Evolutionary conservation across 1,140 invertebrate species (phyloP), one percentile per base, ranked within the genome.

Genomic region (Eumeta japonica): DNA sequence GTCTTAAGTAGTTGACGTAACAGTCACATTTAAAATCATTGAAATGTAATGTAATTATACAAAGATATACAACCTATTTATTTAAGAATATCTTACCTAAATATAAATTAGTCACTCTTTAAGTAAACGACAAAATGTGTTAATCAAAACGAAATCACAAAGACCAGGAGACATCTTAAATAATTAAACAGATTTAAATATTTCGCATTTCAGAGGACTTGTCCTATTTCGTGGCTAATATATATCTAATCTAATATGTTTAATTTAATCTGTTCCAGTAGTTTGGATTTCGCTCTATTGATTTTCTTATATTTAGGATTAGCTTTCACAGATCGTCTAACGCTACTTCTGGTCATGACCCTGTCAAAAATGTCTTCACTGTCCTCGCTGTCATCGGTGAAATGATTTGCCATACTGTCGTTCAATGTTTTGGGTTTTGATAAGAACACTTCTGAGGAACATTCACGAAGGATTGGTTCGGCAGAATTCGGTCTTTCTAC

Each of bases 231-330:
- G n/a, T n/a, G n/a, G n/a, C n/a, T n/a, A n/a, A n/a, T n/a, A n/a
- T n/a, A n/a, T n/a, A n/a, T n/a, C 20, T 46, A 74, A 45, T 71
- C 60, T 19, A 65, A 43, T 40, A 74, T 74, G 46, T 71, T 74
- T 2, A 71, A 55, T 64, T 74, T 71, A 3, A 71, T 62, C 38
- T 71, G 70, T 40, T 65, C 66, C 35, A 74, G 40, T 19, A 71
- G 47, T 50, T 71, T 74, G 1, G 70, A 67, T 59, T 74, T 71
- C 19, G 52, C 60, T 55, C 70, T 48, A 40, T 62, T 74, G 28
- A 71, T 74, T 47, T 74, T 74, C 41, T 74, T 74, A 43, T 71
- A 74, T 42, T 74, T 74, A 16, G 70, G 70, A 46, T 74, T 74
- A 2, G 65, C 64, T 56, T 74, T 74, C 1, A 70, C 70, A 7